phyloP scores from a whole-genome alignment of 2,888 invertebrate genomes.

The Aleiodes leptofemur region DNA sequence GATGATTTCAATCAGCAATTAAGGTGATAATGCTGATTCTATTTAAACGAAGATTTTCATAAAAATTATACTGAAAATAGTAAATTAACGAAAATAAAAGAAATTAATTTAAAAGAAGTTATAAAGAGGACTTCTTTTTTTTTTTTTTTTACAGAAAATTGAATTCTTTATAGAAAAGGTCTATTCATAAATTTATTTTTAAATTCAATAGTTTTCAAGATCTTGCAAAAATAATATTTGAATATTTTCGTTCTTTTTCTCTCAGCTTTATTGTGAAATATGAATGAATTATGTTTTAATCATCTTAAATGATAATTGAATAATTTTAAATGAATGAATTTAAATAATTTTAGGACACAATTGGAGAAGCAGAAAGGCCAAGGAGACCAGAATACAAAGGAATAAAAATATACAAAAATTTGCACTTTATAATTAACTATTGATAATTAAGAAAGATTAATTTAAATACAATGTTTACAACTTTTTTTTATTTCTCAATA shows the following conservation, averaged over 20 bases:
- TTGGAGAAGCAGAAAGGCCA: slow-evolving; percentile 79
- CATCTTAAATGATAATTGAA: slow-evolving; percentile 20
- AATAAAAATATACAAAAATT: slow-evolving; percentile 51
- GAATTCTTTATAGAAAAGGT: too few species aligned
- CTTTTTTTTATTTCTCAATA: slow-evolving; percentile 25
- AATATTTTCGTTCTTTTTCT: background rate
- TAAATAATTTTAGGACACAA: slow-evolving; percentile 78
- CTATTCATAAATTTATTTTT: too few species aligned
- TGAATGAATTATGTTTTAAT: too few species aligned
- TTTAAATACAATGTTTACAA: slow-evolving; percentile 27
- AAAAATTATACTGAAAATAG: slow-evolving; percentile 4
- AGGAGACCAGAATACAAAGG: slow-evolving; percentile 57
- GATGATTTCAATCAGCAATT: slow-evolving; percentile 98
- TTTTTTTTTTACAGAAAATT: too few species aligned
- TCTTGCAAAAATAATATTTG: background rate
- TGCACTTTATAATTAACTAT: slow-evolving; percentile 32
- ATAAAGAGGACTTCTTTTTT: too few species aligned
- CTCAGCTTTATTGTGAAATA: background rate
- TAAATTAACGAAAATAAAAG: slow-evolving; percentile 22
- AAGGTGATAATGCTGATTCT: slow-evolving; percentile 77
- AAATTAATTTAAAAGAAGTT: slow-evolving; percentile 1
- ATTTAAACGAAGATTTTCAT: background rate
- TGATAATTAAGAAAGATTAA: slow-evolving; percentile 46
- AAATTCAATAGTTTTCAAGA: too few species aligned
- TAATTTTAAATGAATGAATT: slow-evolving; percentile 5